phyloP scores from a whole-genome alignment of 2,113 vertebrate genomes.

The Alouatta palliata region DNA sequence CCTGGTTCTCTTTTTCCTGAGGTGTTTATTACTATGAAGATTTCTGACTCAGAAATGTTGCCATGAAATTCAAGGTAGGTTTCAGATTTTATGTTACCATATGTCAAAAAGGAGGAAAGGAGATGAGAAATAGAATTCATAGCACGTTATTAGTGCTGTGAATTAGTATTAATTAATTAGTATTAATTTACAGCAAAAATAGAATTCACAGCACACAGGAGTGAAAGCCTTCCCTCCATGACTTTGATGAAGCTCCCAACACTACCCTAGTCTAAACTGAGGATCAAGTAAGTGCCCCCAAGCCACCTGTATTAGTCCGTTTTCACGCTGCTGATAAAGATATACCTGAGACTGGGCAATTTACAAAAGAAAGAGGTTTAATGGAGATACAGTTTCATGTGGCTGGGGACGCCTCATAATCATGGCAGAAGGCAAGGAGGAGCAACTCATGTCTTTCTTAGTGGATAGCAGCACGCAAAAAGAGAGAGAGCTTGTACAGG shows the following conservation, averaged over 20 bases:
- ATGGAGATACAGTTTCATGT: no score
- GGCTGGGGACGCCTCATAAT: no score
- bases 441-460: no score
- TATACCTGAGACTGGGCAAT: no score
- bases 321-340: no score
- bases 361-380: no score
- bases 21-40: rapidly evolving
- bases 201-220: not conserved
- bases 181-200: not conserved
- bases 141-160: not conserved
- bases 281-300: not conserved
- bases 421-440: no score
- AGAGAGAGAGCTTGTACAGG: no score
- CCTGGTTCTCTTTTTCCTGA: not conserved
- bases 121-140: not conserved
- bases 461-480: no score
- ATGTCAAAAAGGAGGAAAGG: not conserved
- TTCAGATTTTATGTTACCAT: not conserved
- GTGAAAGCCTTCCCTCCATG: not conserved
- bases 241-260: not conserved
- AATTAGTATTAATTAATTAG: no score
- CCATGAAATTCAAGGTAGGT: not conserved
- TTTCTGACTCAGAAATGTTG: not conserved
- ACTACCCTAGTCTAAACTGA: not conserved
- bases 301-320: no score